These are phyloP conservation scores for Sorex maritimensis DNA, from an alignment of 2,797 vertebrate genomes.

Conservation along the genomic window DNA sequence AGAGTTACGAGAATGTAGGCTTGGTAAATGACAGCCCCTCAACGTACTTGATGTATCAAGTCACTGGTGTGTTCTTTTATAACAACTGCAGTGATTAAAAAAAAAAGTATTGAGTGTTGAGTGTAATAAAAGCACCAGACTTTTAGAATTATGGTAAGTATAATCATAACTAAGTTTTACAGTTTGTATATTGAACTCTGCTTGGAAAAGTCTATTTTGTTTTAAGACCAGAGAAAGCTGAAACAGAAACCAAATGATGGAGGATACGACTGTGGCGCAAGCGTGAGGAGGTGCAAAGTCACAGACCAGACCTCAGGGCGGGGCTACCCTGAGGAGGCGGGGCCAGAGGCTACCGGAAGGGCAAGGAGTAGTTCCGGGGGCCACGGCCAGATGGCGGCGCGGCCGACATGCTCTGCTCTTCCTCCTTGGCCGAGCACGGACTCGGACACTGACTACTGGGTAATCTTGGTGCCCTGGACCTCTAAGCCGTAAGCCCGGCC, in stretches of 20 bases:
- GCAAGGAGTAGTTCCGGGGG: neutral
- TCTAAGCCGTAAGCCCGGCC: neutral
- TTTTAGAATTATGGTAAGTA: slow-evolving; percentile 23
- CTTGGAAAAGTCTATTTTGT: slow-evolving; percentile 37
- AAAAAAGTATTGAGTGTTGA: neutral
- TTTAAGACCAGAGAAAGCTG: neutral
- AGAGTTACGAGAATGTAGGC: slow-evolving; percentile 11
- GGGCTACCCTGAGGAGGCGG: no score
- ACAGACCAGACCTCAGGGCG: no score
- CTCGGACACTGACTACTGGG: neutral
- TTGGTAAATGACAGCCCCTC: slow-evolving; percentile 26
- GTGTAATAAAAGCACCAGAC: neutral
- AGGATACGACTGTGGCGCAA: neutral
- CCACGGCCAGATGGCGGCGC: neutral
- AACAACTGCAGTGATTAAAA: slow-evolving; percentile 11
- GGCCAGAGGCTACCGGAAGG: no score
- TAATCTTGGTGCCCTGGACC: rapidly evolving
- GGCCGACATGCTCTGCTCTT: neutral
- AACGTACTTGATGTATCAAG: neutral
- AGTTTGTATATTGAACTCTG: neutral
- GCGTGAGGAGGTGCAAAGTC: no score
- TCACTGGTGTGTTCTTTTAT: neutral
- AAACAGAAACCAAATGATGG: neutral
- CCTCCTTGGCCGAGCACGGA: rapidly evolving
- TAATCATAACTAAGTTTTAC: slow-evolving; percentile 33